A percentile compares a stretch with the other conserved stretches of the same genome.
Evolutionary conservation across 2,113 vertebrate genomes (phyloP).

Genomic region (Dendropsophus ebraccatus): DNA sequence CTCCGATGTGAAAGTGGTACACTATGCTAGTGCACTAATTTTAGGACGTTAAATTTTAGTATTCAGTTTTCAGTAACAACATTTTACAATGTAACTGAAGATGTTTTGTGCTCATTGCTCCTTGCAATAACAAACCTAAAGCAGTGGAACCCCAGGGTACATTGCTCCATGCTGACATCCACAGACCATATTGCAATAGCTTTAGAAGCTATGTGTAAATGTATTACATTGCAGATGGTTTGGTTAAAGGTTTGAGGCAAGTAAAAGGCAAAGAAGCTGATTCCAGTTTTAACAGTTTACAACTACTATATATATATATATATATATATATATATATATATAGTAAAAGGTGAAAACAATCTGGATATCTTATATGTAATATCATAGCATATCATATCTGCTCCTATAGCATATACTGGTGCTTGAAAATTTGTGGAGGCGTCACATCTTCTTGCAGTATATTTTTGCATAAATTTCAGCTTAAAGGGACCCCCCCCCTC

Average conservation of each 20-base stretch:
- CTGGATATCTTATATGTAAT: neutral
- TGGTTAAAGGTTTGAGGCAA: neutral
- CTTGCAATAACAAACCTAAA: neutral
- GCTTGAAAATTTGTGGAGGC: too few species aligned
- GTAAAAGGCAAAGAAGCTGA: neutral
- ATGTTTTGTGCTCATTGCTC: neutral
- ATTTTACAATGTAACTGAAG: neutral
- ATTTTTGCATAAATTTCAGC: too few species aligned
- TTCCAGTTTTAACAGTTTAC: neutral
- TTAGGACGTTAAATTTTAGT: too few species aligned
- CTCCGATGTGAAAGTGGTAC: too few species aligned
- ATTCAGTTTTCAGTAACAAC: neutral
- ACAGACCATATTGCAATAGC: constrained; percentile 3
- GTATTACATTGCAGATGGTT: constrained; percentile 4
- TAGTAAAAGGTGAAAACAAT: too few species aligned
- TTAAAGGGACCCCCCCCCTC: too few species aligned
- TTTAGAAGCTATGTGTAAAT: neutral
- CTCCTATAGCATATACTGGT: too few species aligned
- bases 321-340: too few species aligned
- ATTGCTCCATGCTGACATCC: neutral
- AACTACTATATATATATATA: too few species aligned
- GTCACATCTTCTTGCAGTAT: too few species aligned
- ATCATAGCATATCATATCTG: too few species aligned
- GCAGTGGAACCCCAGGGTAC: neutral
- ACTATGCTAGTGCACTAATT: too few species aligned